phyloP scores from a whole-genome alignment of 2,888 invertebrate genomes.

The Drosophila pegasa region DNA sequence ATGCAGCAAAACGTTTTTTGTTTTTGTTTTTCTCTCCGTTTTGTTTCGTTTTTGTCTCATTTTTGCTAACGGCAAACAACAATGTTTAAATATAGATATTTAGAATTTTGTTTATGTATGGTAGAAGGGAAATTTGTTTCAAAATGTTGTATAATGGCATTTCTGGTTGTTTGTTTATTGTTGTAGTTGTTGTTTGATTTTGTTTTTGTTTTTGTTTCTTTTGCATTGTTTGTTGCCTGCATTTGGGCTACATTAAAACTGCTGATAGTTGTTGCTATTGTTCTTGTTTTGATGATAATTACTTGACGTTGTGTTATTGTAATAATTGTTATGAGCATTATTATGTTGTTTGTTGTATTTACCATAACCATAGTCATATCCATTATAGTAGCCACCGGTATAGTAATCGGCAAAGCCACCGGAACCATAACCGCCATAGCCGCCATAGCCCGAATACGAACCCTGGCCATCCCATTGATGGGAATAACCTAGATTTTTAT shows the following conservation, averaged over 20 bases:
- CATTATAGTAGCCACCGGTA: constrained; percentile 87
- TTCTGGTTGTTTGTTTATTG: constrained; percentile 48
- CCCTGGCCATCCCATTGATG: constrained; percentile 86
- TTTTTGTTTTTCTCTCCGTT: constrained; percentile 77
- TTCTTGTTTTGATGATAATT: constrained; percentile 84
- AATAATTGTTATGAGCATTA: constrained; percentile 83
- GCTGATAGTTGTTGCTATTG: constrained; percentile 83
- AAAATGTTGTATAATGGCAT: constrained; percentile 50
- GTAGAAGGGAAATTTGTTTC: constrained; percentile 54
- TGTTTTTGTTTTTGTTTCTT: constrained; percentile 22
- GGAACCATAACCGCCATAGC: constrained; percentile 88
- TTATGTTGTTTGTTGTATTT: constrained; percentile 84
- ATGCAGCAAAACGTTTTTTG: constrained; percentile 71
- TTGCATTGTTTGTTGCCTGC: constrained; percentile 40
- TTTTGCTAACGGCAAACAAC: constrained; percentile 71
- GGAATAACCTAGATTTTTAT: constrained; percentile 74
- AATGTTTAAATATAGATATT: constrained; percentile 38
- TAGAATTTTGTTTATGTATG: constrained; percentile 36
- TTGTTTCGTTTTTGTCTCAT: constrained; percentile 47
- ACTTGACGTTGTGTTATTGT: constrained; percentile 83
- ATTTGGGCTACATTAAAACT: constrained; percentile 73
- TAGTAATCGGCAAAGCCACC: constrained; percentile 91
- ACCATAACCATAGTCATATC: constrained; percentile 89
- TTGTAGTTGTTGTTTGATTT: constrained; percentile 51
- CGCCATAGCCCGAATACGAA: constrained; percentile 90